Evolutionary conservation across 2,797 vertebrate species (phyloP), one percentile per base, ranked within the genome.

Genomic region (Allobates femoralis): DNA sequence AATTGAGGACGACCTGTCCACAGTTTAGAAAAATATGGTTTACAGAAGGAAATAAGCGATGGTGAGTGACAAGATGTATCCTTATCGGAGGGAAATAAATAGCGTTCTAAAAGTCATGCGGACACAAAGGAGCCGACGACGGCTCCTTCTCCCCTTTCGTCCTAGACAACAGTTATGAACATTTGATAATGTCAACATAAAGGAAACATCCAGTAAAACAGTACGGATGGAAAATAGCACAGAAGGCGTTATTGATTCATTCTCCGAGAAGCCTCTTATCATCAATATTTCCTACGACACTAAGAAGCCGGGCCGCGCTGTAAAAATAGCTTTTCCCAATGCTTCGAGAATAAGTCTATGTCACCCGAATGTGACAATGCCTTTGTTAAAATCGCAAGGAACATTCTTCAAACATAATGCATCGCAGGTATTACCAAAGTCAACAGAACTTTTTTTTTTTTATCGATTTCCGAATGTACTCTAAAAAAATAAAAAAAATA

Each of bases 161-260:
- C 23, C 30, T 28, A 60, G 73, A 69, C 79, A 86, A 53, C 34
- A n/a, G 73, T 75, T 66, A 67, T 82, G 81, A 81, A 86, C 71
- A 64, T 86, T 66, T 76, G 69, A 87, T 87, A 87, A 71, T 58
- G 80, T 77, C 80, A 77, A 41, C 21, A 69, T 41, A 86, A 86
- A 75, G 85, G 79, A 83, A 83, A 69, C 73, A 69, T 86, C 46
- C 53, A 71, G 28, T 83, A 67, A 76, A 83, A 87, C 51, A 30
- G 74, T 30, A 26, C 73, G 26, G 75, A 55, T 62, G 19, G 74
- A 73, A 84, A 84, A 84, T 64, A 87, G 81, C 37, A 28, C 66
- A 87, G 76, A 21, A n/a, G 64, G 53, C 41, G 37, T 74, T 87
- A 87, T 87, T 86, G 85, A 86, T 86, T 87, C 37, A 87, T 87